Conservation (phyloP, 2,797 vertebrate species). For the Peromyscus nudipes region DNA sequence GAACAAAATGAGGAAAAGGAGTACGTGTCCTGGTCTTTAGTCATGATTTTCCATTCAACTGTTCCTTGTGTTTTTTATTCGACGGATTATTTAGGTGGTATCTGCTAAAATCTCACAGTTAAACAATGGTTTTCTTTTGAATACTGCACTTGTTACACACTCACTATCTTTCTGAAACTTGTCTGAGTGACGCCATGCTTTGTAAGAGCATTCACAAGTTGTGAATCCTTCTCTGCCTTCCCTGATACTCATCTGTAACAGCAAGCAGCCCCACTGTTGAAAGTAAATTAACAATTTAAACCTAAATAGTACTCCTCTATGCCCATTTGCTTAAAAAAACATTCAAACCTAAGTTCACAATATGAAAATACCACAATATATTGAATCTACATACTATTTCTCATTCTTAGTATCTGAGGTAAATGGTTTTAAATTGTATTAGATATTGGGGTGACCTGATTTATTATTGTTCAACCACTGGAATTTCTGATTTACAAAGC, state of each 20-base stretch:
- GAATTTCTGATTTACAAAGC: background rate
- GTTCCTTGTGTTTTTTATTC: background rate
- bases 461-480: background rate
- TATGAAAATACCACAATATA: background rate
- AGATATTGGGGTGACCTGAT: background rate
- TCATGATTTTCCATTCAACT: background rate
- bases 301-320: conserved; percentile 28
- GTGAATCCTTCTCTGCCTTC: background rate
- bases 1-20: background rate
- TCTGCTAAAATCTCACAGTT: conserved; percentile 57
- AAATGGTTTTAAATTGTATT: background rate
- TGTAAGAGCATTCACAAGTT: background rate
- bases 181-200: background rate
- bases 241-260: background rate
- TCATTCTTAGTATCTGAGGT: background rate
- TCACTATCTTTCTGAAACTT: conserved; percentile 30
- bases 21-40: background rate
- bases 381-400: background rate
- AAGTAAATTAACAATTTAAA: background rate
- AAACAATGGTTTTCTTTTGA: conserved; percentile 9
- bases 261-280: background rate
- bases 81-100: background rate
- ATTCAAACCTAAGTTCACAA: background rate
- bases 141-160: background rate
- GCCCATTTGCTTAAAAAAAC: background rate